Percentiles rank a stretch among this genome's conserved stretches.
Conservation (phyloP, 2,888 invertebrate species). For the Plagiodera versicolora region DNA sequence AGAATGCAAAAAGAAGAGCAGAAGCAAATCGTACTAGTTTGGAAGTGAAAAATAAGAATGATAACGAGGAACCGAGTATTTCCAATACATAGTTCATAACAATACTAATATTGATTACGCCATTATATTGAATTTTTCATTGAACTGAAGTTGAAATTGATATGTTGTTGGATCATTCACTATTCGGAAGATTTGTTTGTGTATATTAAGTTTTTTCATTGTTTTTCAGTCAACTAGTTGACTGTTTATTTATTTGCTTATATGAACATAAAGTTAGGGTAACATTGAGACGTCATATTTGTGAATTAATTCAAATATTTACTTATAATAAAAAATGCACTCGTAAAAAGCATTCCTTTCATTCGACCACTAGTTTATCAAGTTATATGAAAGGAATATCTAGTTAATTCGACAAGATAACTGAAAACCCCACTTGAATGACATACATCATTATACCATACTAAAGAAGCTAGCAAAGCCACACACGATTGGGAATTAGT, state of each 20-base stretch:
- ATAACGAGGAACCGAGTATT: slow-evolving; percentile 7
- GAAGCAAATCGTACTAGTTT: slow-evolving; percentile 45
- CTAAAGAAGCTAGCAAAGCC: too few species aligned
- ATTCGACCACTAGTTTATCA: too few species aligned
- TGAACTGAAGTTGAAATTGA: background rate
- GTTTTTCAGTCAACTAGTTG: slow-evolving; percentile 6
- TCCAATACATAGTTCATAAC: slow-evolving; percentile 7
- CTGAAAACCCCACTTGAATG: too few species aligned
- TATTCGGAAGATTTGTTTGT: background rate
- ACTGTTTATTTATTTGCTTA: slow-evolving; percentile 13
- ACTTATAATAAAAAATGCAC: background rate
- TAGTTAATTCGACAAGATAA: too few species aligned
- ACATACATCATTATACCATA: too few species aligned
- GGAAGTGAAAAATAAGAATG: slow-evolving; percentile 9
- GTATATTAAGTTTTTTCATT: background rate
- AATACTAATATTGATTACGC: background rate
- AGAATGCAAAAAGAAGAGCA: slow-evolving; percentile 48
- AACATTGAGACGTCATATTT: background rate
- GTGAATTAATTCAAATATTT: background rate
- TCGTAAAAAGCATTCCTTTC: background rate
- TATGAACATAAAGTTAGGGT: background rate
- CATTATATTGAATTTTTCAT: background rate
- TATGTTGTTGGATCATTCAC: background rate
- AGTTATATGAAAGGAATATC: too few species aligned
- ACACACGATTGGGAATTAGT: too few species aligned